Conservation (phyloP, 2,888 invertebrate genomes). For the Lobophora halterata region DNA sequence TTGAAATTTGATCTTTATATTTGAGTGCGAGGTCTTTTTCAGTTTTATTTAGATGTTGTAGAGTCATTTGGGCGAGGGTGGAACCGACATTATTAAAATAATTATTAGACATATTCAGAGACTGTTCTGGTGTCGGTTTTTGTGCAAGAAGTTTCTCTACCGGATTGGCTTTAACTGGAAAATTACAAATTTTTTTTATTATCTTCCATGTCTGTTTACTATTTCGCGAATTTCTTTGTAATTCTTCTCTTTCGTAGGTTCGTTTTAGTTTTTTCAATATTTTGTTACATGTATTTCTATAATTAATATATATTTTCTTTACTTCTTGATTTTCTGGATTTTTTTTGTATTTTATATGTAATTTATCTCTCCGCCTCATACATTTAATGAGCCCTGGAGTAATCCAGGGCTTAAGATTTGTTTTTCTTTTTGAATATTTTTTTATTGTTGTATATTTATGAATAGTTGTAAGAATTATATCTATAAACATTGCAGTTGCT, state of each 20-base stretch:
- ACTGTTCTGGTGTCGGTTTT: neutral
- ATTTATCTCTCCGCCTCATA: neutral
- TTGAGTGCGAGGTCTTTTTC: neutral
- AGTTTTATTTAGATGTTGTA: neutral
- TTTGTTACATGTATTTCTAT: neutral
- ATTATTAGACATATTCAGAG: neutral
- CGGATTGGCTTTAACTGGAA: neutral
- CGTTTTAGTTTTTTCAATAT: neutral
- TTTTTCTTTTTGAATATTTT: neutral
- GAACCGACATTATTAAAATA: constrained; percentile 2
- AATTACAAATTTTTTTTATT: neutral
- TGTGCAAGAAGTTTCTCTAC: too few relatives aligned
- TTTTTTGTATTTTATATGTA: neutral
- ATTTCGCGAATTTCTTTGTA: neutral
- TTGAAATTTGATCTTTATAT: too few relatives aligned
- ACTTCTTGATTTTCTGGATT: neutral
- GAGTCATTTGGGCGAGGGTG: neutral
- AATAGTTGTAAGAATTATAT: neutral
- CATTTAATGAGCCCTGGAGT: neutral
- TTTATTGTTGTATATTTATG: neutral
- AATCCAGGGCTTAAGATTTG: neutral
- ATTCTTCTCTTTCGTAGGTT: neutral
- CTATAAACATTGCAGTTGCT: constrained; percentile 2
- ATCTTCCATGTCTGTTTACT: neutral
- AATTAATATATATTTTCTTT: neutral